Conservation (phyloP, 2,797 vertebrate genomes). For the Chaenodraco wilsoni region DNA sequence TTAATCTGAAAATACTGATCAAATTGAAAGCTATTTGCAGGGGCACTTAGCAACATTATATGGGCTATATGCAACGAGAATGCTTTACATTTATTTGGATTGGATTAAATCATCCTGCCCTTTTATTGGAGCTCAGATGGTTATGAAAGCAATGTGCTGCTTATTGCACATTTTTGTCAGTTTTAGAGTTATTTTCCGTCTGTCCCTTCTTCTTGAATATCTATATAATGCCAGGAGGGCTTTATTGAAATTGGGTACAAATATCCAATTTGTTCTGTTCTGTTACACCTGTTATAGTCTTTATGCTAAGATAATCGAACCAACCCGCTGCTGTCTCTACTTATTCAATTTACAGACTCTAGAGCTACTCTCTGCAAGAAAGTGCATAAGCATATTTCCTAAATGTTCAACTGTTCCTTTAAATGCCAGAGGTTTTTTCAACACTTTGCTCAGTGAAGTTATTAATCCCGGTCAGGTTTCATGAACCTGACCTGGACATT, state of each 20-base stretch:
- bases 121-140: background rate
- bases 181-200: no score
- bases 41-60: background rate
- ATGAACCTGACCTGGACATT: no score
- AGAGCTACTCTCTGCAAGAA: background rate
- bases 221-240: no score
- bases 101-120: background rate
- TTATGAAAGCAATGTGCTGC: background rate
- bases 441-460: background rate
- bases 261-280: no score
- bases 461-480: background rate
- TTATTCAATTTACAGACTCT: no score
- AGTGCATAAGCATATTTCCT: background rate
- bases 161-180: background rate
- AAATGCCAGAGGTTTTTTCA: background rate
- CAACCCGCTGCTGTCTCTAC: no score
- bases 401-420: background rate
- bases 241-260: no score
- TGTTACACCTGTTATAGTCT: no score
- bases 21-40: background rate
- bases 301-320: no score
- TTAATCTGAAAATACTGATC: background rate
- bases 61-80: background rate
- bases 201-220: no score
- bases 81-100: background rate